Percentiles rank a stretch among this genome's conserved stretches.
Conservation (phyloP, 2,797 vertebrate genomes). For the Lacerta viridis region DNA sequence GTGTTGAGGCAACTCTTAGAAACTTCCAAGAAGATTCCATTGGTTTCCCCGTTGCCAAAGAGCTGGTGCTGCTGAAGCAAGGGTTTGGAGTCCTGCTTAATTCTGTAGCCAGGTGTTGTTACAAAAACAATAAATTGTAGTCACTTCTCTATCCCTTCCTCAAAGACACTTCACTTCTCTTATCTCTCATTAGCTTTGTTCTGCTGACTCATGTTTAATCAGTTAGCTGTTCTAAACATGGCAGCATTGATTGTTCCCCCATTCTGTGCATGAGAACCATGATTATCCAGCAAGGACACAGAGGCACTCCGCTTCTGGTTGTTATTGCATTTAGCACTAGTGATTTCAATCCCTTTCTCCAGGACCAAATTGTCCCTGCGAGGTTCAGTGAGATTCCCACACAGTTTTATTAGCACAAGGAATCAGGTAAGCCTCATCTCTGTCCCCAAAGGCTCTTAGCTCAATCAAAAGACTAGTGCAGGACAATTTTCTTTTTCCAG, state of each 20-base stretch:
- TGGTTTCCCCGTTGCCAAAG: too few species aligned
- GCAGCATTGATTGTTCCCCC: background rate
- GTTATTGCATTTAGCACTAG: background rate
- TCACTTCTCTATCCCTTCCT: too few species aligned
- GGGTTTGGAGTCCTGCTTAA: background rate
- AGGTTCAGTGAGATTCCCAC: background rate
- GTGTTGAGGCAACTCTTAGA: too few species aligned
- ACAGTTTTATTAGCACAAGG: too few species aligned
- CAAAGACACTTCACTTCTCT: background rate
- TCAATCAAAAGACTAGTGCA: background rate
- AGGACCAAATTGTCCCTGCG: background rate
- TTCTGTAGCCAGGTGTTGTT: background rate
- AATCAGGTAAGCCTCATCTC: background rate
- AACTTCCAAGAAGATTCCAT: too few species aligned
- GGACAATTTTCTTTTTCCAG: too few species aligned
- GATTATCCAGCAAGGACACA: constrained; percentile 5
- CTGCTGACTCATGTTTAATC: background rate
- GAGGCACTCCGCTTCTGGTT: background rate
- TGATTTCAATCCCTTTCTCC: constrained; percentile 12
- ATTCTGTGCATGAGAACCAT: background rate
- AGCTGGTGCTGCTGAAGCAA: too few species aligned
- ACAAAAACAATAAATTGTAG: too few species aligned
- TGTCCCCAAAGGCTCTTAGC: background rate
- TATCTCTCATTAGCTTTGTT: background rate
- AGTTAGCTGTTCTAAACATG: background rate